Evolutionary conservation across 2,888 invertebrate species (phyloP).

Genomic region (Rhabditophanes sp.): DNA sequence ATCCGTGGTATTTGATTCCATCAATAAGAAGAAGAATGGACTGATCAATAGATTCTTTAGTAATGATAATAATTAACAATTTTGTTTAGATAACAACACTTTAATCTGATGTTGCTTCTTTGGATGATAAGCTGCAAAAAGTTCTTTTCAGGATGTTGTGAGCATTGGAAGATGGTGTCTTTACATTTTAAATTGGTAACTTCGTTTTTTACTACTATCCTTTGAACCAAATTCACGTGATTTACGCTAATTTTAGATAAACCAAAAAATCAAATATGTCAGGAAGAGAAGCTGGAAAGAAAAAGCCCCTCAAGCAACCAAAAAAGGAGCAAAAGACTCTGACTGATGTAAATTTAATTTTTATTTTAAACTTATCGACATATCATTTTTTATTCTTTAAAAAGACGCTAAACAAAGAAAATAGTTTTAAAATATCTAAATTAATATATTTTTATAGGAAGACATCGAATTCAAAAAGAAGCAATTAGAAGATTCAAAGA

Average conservation of each 20-base stretch:
- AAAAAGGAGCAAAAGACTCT: slow-evolving; percentile 31
- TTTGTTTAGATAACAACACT: no score
- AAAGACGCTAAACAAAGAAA: neutral
- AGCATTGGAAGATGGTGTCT: no score
- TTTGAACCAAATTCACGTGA: no score
- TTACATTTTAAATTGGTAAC: no score
- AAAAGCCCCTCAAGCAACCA: slow-evolving; percentile 36
- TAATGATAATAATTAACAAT: no score
- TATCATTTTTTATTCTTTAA: slow-evolving; percentile 1
- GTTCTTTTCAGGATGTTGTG: no score
- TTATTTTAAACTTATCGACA: neutral
- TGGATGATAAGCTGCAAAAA: no score
- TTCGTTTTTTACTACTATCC: no score
- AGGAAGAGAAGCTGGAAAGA: slow-evolving; percentile 39
- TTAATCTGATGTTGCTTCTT: no score
- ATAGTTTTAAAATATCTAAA: neutral
- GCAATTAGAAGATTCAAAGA: slow-evolving; percentile 37
- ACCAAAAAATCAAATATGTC: slow-evolving; percentile 19
- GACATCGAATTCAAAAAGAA: slow-evolving; percentile 42
- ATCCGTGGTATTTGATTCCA: no score
- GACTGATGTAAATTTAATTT: slow-evolving; percentile 17
- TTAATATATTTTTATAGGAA: slow-evolving; percentile 17
- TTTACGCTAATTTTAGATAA: neutral
- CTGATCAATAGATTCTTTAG: no score
- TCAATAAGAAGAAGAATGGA: no score